Base-by-base conservation (phyloP, 2,888 invertebrate genomes). In the Leucophenga montana region DNA sequence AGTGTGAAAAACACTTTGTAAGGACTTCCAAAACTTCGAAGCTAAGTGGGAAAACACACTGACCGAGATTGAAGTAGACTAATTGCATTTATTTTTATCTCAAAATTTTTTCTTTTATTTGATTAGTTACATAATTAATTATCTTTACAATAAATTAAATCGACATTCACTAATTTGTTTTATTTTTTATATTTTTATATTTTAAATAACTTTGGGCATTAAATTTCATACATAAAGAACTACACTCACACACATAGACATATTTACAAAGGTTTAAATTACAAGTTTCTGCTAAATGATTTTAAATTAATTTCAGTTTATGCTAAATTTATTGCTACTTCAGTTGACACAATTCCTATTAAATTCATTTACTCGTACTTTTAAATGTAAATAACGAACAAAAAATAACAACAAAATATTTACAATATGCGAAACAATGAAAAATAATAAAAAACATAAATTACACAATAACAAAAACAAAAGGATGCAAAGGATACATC, bases 371-470 rank as follows among this genome's bases (percentile, higher is more conserved):
- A n/a, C n/a, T 46, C 50, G 57, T 18, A 44, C 64, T 67, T 71
- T 59, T 83, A 79, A 39, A 61, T 78, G 70, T 80, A 83, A 80
- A 80, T 81, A 83, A 81, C 77, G 77, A 78, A 77, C 61, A 67
- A 53, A 18, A 16, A 18, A 68, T 31, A 56, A 67, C n/a, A 62
- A 53, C 68, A 54, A 68, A 70, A 66, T 78, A 77, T 78, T 72
- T 75, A 76, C 75, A 79, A 11, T 44, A 8, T 14, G 8, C n/a
- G 48, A n/a, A 39, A 39, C 39, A 39, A 11, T 39, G 39, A 18
- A 39, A 39, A 39, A 39, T 39, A 39, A 22, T 54, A 20, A 54
- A 54, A 18, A 54, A 20, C 5, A 54, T 18, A 57, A 27, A 57
- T 27, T 8, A 56, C 4, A 22, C 3, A 44, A 64, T n/a, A 20